Percentiles rank a stretch among this genome's conserved stretches.
phyloP scores from a whole-genome alignment of 2,888 invertebrate genomes.

The Hypolimnas misippus region DNA sequence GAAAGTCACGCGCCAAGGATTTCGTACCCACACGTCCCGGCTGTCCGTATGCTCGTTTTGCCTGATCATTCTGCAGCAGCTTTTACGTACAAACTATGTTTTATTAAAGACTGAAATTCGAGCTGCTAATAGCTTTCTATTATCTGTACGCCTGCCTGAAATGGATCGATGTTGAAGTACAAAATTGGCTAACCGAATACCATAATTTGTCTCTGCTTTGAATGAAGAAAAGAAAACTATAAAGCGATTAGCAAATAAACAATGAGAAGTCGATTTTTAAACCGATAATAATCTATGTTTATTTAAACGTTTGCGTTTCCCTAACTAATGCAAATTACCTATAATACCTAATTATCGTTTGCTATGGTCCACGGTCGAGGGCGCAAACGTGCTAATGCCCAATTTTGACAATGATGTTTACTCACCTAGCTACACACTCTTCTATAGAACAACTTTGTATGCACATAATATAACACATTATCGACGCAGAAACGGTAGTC shows the following conservation, averaged over 20 bases:
- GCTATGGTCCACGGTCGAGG: neutral
- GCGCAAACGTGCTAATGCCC: slow-evolving; percentile 11
- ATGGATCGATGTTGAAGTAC: neutral
- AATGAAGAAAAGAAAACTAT: neutral
- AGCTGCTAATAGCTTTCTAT: slow-evolving; percentile 1
- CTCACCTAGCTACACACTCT: slow-evolving; percentile 14
- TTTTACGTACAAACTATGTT: slow-evolving; percentile 28
- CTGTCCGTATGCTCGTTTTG: slow-evolving; percentile 43
- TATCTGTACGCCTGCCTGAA: neutral
- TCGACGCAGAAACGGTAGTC: slow-evolving; percentile 24
- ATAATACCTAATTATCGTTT: neutral
- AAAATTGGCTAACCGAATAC: neutral
- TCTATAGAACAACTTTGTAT: slow-evolving; percentile 11
- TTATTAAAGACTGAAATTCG: slow-evolving; percentile 17
- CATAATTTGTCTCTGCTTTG: too few species aligned
- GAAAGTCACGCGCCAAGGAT: slow-evolving; percentile 77
- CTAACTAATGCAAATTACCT: neutral
- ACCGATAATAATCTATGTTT: neutral
- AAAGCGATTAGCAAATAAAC: neutral
- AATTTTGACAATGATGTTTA: slow-evolving; percentile 20
- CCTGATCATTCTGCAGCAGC: slow-evolving; percentile 38
- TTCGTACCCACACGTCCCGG: slow-evolving; percentile 67
- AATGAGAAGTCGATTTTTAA: neutral
- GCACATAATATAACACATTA: slow-evolving; percentile 23
- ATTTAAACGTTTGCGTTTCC: neutral